Conservation (phyloP, 2,113 vertebrate genomes). For the Lates calcarifer region DNA sequence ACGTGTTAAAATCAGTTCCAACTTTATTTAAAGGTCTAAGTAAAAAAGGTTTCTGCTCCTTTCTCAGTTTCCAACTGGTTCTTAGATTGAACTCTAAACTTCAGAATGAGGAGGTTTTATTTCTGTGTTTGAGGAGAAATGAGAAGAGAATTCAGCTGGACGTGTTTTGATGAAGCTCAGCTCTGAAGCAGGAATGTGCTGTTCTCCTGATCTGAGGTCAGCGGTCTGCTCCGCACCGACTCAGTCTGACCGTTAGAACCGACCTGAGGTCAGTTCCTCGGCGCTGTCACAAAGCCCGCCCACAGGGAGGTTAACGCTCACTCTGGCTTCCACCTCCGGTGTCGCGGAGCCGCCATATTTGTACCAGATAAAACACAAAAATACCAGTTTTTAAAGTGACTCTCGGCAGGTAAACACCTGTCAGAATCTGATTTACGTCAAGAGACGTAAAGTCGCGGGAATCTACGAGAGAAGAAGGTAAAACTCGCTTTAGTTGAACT, state of each 20-base stretch:
- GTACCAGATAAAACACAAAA: constrained; percentile 46
- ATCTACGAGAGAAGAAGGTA: constrained; percentile 37
- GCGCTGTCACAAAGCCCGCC: constrained; percentile 35
- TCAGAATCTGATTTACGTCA: accelerated
- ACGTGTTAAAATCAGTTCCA: too few relatives aligned
- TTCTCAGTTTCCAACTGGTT: too few relatives aligned
- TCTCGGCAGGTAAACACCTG: background rate
- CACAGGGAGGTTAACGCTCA: constrained; percentile 53
- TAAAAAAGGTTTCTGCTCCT: too few relatives aligned
- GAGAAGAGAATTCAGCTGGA: too few relatives aligned
- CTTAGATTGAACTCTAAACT: too few relatives aligned
- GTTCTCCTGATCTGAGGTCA: constrained; percentile 13
- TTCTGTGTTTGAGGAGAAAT: too few relatives aligned
- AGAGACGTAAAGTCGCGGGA: background rate
- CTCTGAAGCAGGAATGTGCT: background rate
- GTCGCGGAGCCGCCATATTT: constrained; percentile 77
- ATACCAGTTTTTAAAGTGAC: background rate
- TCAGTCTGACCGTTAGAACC: accelerated
- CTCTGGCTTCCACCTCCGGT: constrained; percentile 77
- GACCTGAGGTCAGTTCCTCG: constrained; percentile 7
- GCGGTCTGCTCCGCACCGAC: background rate
- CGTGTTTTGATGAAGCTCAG: background rate
- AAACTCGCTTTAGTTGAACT: background rate
- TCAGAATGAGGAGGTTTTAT: too few relatives aligned
- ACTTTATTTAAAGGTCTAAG: too few relatives aligned